Evolutionary conservation across 53 echinoderm and acorn worm species (phyloP).

Genomic region (Holothuria leucospilota): DNA sequence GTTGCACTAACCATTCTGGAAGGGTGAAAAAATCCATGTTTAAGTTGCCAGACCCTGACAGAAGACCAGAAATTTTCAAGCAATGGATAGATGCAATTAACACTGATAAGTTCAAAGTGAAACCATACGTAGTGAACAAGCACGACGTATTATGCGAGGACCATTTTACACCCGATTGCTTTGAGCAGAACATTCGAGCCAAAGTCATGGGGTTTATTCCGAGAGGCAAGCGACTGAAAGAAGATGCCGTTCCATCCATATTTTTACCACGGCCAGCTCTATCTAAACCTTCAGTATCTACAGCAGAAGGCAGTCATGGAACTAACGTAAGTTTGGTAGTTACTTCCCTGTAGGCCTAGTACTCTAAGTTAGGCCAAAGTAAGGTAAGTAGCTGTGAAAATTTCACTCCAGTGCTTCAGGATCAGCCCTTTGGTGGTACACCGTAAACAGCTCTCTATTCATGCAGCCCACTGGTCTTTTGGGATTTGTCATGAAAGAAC

Average conservation of each 20-base stretch:
- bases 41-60: slow-evolving; percentile 18
- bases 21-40: slow-evolving; percentile 26
- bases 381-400: no score
- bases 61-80: slow-evolving; percentile 31
- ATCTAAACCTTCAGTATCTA: neutral
- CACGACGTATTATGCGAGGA: slow-evolving; percentile 28
- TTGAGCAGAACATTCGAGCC: slow-evolving; percentile 19
- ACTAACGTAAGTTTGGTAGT: no score
- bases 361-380: no score
- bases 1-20: slow-evolving; percentile 8
- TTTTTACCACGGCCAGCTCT: neutral
- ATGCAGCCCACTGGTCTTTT: no score
- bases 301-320: no score
- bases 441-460: no score
- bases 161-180: slow-evolving; percentile 26
- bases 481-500: no score
- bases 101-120: neutral
- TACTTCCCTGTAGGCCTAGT: no score
- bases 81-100: neutral
- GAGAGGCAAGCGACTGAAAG: neutral
- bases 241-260: slow-evolving; percentile 14
- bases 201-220: slow-evolving; percentile 7
- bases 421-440: no score
- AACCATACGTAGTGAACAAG: neutral
- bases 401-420: no score